These are phyloP conservation scores for Gobio occitaniae DNA, from an alignment of 2,797 vertebrate genomes.

Conservation along the genomic window DNA sequence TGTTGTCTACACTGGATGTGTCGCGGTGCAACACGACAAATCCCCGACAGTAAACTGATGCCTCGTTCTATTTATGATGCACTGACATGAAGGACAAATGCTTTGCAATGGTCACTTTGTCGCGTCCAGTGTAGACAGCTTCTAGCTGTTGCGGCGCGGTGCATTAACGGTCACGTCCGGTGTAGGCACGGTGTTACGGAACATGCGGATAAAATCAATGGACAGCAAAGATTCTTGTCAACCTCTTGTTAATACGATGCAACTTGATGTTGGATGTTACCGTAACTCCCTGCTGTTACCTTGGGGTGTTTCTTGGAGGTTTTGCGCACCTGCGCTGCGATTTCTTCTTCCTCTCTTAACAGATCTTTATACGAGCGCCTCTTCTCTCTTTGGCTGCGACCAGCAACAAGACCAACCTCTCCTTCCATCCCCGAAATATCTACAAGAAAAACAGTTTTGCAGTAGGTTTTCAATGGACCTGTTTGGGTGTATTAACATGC, in stretches of 20 bases:
- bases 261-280: conserved; percentile 40
- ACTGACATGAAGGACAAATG: too few relatives aligned
- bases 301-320: conserved; percentile 86
- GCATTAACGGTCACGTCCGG: too few relatives aligned
- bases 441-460: conserved; percentile 5
- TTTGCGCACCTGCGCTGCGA: conserved; percentile 91
- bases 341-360: conserved; percentile 91
- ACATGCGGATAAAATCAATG: neutral
- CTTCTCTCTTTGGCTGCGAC: conserved; percentile 94
- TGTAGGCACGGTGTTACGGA: neutral
- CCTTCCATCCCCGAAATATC: conserved; percentile 81
- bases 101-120: too few relatives aligned
- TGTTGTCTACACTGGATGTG: too few relatives aligned
- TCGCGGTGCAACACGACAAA: too few relatives aligned
- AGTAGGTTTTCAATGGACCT: neutral
- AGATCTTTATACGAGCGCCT: conserved; percentile 94
- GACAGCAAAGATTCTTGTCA: neutral
- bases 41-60: too few relatives aligned
- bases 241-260: neutral
- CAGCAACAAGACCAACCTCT: conserved; percentile 85
- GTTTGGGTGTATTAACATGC: neutral
- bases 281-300: conserved; percentile 67
- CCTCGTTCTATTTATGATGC: too few relatives aligned
- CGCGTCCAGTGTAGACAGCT: too few relatives aligned
- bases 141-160: too few relatives aligned